A percentile compares a stretch with the other conserved stretches of the same genome.
These are phyloP conservation scores for Lycophotia porphyrea DNA, from an alignment of 2,888 invertebrate genomes.

Conservation along the genomic window DNA sequence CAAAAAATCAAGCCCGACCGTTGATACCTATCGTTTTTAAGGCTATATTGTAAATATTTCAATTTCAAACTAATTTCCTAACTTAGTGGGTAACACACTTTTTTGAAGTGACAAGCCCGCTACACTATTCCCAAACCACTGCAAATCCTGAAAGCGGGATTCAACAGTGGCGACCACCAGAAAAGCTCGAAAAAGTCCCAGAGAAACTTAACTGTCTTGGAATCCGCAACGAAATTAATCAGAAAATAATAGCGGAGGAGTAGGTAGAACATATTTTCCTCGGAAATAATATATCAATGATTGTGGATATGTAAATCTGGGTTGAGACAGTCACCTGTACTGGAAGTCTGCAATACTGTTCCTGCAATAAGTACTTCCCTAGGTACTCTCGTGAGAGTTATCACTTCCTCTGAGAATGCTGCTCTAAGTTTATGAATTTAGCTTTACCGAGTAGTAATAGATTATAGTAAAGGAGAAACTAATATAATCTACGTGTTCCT, in stretches of 20 bases:
- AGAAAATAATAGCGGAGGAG: too few relatives aligned
- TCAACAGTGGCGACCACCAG: too few relatives aligned
- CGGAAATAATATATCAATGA: background rate
- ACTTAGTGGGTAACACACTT: background rate
- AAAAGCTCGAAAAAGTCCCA: too few relatives aligned
- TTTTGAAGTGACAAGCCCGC: too few relatives aligned
- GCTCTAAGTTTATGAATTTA: constrained; percentile 23
- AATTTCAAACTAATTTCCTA: background rate
- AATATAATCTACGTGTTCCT: background rate
- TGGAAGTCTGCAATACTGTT: constrained; percentile 4
- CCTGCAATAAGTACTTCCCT: background rate
- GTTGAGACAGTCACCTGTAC: background rate
- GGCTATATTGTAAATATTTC: too few relatives aligned
- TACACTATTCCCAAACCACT: too few relatives aligned
- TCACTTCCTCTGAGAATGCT: constrained; percentile 31
- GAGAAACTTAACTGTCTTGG: too few relatives aligned
- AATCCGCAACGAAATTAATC: too few relatives aligned
- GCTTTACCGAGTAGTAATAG: constrained; percentile 9
- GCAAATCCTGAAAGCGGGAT: too few relatives aligned
- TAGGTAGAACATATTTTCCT: background rate
- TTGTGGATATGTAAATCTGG: constrained; percentile 6
- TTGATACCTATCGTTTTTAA: too few relatives aligned
- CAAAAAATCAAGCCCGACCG: too few relatives aligned
- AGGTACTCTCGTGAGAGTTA: constrained; percentile 29
- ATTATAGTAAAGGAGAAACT: too few relatives aligned